Base-by-base conservation (phyloP, 1,140 invertebrate genomes). In the Drosophila saltans region DNA sequence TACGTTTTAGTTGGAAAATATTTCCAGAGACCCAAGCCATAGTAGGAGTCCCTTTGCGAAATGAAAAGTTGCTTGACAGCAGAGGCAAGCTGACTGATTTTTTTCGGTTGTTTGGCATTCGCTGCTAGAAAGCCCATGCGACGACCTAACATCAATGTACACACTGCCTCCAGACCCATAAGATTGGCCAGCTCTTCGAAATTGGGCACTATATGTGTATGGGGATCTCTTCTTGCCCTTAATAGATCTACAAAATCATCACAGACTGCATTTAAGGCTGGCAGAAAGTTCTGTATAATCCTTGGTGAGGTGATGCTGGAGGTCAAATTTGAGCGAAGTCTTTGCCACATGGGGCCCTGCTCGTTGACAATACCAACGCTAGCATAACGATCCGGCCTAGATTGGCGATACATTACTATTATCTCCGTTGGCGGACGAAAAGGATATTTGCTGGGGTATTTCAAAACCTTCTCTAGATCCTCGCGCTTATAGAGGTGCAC, bases 1-100 rank as follows among this genome's bases (percentile, higher is more conserved):
- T 97, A 98, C 0, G 96, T 94, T 28, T 93, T 92, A 0, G 96
- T 97, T 1, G 95, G 94, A 36, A 96, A 94, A 63, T 96, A 93
- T 92, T 97, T 97, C 97, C 97, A 97, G 36, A 97, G 92, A 0
- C 96, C 96, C 28, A 97, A 93, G 0, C 96, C 96, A 91, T 96
- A 98, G 92, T 96, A 96, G 16, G 96, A 96, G 80, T 97, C 96
- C 57, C 96, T 93, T 66, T 95, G 95, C 0, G 96, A 95, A 41
- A 94, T 93, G 85, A 97, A 97, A 75, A 97, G 95, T 45, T 95
- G 93, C 81, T 96, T 95, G 5, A 97, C 95, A 1, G 96, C 95
- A 45, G 94, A 92, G 11, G 95, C 95, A 56, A 97, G 92, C 67
- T 93, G 93, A 28, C 92, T 91, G 0, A 94, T 94, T 2, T 93